phyloP scores from a whole-genome alignment of 2,113 vertebrate genomes.

The Trichomycterus rosablanca region DNA sequence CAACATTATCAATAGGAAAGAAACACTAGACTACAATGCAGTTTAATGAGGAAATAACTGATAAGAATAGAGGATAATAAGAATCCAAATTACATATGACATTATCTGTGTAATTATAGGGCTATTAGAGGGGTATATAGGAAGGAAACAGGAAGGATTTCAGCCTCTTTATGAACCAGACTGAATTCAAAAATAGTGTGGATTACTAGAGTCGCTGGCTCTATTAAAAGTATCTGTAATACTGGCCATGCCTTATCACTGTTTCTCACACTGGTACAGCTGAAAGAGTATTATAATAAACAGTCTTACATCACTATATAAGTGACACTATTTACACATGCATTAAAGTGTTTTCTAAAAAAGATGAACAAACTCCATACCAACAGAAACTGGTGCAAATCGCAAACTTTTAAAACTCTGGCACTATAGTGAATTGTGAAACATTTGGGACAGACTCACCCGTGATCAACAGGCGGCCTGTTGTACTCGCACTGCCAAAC shows the following conservation, averaged over 20 bases:
- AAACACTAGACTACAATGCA: too few relatives aligned
- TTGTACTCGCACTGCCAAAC: constrained; percentile 84
- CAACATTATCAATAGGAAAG: too few relatives aligned
- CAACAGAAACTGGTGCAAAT: neutral
- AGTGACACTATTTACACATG: constrained; percentile 3
- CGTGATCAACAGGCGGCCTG: constrained; percentile 78
- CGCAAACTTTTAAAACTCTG: constrained; percentile 1
- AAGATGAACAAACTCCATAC: constrained; percentile 9
- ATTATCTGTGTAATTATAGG: neutral
- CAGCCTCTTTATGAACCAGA: neutral
- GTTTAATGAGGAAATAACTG: too few relatives aligned
- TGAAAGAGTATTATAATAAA: constrained; percentile 5
- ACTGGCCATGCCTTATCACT: neutral
- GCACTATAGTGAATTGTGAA: neutral
- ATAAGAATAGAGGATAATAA: too few relatives aligned
- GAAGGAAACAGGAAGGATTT: neutral
- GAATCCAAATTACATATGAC: too few relatives aligned
- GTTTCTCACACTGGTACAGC: neutral
- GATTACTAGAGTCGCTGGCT: neutral
- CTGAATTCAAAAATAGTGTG: neutral
- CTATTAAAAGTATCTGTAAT: constrained; percentile 6
- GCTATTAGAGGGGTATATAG: neutral
- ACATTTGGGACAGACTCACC: constrained; percentile 60
- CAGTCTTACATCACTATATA: constrained; percentile 5
- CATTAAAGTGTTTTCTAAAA: constrained; percentile 4